Evolutionary conservation across 2,113 vertebrate species (phyloP), one percentile per base, ranked within the genome.

Genomic region (Tamias sibiricus): DNA sequence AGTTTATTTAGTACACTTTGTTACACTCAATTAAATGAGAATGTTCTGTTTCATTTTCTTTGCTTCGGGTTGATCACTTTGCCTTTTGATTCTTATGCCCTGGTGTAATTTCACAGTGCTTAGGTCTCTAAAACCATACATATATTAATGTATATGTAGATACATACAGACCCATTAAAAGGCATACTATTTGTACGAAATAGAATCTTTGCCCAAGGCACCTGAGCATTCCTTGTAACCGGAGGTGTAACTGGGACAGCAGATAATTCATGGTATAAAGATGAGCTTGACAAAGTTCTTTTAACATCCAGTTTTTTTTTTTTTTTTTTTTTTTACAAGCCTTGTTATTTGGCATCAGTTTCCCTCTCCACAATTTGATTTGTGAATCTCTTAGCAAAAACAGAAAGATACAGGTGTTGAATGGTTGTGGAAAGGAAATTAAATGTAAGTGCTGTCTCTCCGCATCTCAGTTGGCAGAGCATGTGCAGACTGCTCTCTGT

Each of bases 1-100:
- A 94, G 97, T 97, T 98, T 97, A 97, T 97, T 95, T 96, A 97
- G 95, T 91, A 96, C 80, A 98, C 92, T 97, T 97, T 97, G 98
- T 98, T 98, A 96, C 97, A 97, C 95, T 98, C 98, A 95, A 98
- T 97, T 97, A 98, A 98, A 95, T 91, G 91, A 95, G 97, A 96
- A 95, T 97, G 97, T 96, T 97, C 93, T 96, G 93, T 98, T 97
- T 97, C 96, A 95, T 97, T 98, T 97, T 98, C 97, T 97, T 96
- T 93, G 94, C 96, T 97, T 90, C 2, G 37, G 95, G 95, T 97
- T 94, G 93, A 95, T 97, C 95, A 84, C 95, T 97, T 96, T 97
- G 95, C 93, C 83, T 97, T 98, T 97, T 97, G 95, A 93, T 97
- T 97, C 96, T 90, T 84, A 92, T 42, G 83, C 94, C 80, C 75